Conservation (phyloP, 1,140 invertebrate genomes). For the Nephotettix cincticeps region DNA sequence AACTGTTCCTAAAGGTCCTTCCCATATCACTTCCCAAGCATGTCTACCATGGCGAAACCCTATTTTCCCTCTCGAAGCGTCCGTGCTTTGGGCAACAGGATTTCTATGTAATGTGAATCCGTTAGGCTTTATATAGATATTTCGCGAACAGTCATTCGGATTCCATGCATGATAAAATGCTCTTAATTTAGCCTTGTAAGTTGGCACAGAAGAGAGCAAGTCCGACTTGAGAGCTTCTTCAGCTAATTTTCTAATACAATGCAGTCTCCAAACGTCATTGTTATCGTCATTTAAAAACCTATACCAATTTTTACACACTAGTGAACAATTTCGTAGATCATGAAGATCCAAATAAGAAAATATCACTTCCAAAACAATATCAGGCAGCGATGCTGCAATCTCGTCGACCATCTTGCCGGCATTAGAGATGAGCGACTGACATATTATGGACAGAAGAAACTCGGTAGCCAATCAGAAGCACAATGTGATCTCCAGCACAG, state of each 20-base stretch:
- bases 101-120: slow-evolving; percentile 96
- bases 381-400: slow-evolving; percentile 53
- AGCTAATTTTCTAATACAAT: slow-evolving; percentile 83
- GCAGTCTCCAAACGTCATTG: slow-evolving; percentile 92
- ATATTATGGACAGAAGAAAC: slow-evolving; percentile 20
- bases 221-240: slow-evolving; percentile 92
- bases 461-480: slow-evolving; percentile 19
- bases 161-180: slow-evolving; percentile 97
- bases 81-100: slow-evolving; percentile 97
- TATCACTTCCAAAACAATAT: slow-evolving; percentile 87
- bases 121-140: slow-evolving; percentile 96
- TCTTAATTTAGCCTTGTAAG: slow-evolving; percentile 92
- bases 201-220: slow-evolving; percentile 82
- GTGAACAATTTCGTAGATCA: slow-evolving; percentile 83
- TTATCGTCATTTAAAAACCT: slow-evolving; percentile 90
- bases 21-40: slow-evolving; percentile 99
- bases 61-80: slow-evolving; percentile 93
- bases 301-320: slow-evolving; percentile 95
- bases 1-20: slow-evolving; percentile 94
- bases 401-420: slow-evolving; percentile 45
- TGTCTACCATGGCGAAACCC: slow-evolving; percentile 92
- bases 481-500: neutral
- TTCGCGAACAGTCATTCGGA: slow-evolving; percentile 93
- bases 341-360: slow-evolving; percentile 89
- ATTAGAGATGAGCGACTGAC: slow-evolving; percentile 17